Evolutionary conservation across 2,888 invertebrate genomes (phyloP).

Genomic region (Patella pellucida): DNA sequence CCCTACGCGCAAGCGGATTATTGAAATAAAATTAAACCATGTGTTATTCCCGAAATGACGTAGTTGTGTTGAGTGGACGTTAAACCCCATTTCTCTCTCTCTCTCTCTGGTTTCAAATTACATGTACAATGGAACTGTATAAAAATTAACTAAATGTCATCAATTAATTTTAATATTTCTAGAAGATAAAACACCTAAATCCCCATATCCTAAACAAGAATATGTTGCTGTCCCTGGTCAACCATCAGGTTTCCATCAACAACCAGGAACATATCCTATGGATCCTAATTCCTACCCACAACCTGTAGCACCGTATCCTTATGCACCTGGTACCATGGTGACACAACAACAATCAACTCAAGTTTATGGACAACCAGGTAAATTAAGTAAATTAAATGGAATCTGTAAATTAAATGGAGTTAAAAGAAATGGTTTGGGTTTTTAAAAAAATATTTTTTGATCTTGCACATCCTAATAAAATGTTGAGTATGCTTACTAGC

Average conservation of each 20-base stretch:
- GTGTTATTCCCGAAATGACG: too few species aligned
- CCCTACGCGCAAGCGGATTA: too few species aligned
- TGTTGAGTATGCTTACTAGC: too few species aligned
- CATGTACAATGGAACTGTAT: too few species aligned
- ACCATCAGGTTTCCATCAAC: neutral
- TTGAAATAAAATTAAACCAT: too few species aligned
- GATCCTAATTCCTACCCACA: neutral
- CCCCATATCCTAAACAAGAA: conserved; percentile 1
- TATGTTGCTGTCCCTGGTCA: neutral
- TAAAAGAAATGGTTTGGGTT: too few species aligned
- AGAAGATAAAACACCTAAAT: neutral
- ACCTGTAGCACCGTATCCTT: neutral
- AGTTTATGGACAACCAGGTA: neutral
- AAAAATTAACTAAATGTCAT: too few species aligned
- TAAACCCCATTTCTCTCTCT: too few species aligned
- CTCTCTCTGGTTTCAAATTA: too few species aligned
- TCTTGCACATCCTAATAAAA: too few species aligned
- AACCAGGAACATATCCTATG: neutral
- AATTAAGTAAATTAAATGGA: neutral
- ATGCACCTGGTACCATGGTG: neutral
- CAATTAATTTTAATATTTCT: neutral
- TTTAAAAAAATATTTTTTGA: too few species aligned
- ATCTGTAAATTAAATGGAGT: neutral
- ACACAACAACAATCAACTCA: neutral
- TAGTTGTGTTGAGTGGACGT: too few species aligned